These are phyloP conservation scores for Gorsachius goisagi DNA, from an alignment of 2,113 vertebrate species.

Conservation along the genomic window DNA sequence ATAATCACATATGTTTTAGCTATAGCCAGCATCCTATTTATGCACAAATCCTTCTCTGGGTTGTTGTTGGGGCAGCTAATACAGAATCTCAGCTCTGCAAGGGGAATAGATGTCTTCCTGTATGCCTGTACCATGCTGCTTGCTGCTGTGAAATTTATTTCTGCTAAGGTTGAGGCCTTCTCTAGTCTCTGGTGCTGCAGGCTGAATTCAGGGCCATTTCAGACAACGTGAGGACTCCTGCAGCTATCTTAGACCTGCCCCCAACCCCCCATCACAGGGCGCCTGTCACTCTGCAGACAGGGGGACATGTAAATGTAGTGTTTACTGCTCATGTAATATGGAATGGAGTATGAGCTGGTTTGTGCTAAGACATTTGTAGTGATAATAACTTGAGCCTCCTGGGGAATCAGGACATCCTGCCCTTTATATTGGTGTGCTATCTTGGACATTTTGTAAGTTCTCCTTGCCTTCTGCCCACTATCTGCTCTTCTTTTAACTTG, in stretches of 20 bases:
- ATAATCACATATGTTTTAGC: not conserved
- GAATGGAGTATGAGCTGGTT: not conserved
- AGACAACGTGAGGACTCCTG: not conserved
- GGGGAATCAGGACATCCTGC: not conserved
- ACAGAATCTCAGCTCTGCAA: not conserved
- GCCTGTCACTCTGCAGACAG: not conserved
- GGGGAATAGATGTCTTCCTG: not conserved
- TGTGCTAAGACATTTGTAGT: not conserved
- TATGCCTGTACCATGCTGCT: not conserved
- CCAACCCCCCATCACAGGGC: not conserved
- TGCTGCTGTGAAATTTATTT: not conserved
- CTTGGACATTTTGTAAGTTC: not conserved
- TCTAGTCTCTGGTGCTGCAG: not conserved
- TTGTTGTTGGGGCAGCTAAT: not conserved
- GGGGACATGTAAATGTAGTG: not conserved
- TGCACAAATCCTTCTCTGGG: not conserved
- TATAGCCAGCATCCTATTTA: not conserved
- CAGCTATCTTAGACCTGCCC: not conserved
- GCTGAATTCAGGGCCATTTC: not conserved
- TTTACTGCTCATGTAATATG: not conserved
- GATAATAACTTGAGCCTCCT: slow-evolving; percentile 13
- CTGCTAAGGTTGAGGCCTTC: not conserved
- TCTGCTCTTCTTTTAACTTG: not conserved
- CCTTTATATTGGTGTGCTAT: not conserved
- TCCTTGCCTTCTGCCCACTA: not conserved